Evolutionary conservation across 2,888 invertebrate genomes (phyloP).

Genomic region (Harpalus rubripes): DNA sequence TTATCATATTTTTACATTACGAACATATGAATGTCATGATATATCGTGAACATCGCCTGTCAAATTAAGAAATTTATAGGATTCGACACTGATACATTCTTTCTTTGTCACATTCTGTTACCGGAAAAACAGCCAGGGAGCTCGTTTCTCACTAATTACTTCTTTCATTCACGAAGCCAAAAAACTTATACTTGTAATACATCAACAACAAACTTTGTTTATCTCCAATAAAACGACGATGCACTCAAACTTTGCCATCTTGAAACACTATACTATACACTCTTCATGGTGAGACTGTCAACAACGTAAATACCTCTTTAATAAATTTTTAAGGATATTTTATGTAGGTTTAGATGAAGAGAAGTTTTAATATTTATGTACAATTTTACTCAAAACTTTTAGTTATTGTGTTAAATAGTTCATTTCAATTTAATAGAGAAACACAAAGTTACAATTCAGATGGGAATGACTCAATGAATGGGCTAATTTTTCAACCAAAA

Average conservation of each 20-base stretch:
- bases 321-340: no score
- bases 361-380: no score
- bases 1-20: conserved; percentile 21
- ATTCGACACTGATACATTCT: conserved; percentile 12
- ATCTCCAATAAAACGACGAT: neutral
- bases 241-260: neutral
- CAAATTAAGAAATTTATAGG: conserved; percentile 31
- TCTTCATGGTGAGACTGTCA: no score
- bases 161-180: neutral
- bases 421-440: no score
- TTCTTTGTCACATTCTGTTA: neutral
- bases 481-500: no score
- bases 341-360: no score
- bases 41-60: neutral
- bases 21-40: conserved; percentile 7
- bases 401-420: no score
- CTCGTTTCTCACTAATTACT: neutral
- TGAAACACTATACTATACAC: neutral
- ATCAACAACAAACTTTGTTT: neutral
- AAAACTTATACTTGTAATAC: neutral
- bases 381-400: no score
- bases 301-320: no score
- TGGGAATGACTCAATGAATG: no score
- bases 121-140: neutral
- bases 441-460: no score